Evolutionary conservation across 2,797 vertebrate species (phyloP).

Genomic region (Thamnophis elegans): DNA sequence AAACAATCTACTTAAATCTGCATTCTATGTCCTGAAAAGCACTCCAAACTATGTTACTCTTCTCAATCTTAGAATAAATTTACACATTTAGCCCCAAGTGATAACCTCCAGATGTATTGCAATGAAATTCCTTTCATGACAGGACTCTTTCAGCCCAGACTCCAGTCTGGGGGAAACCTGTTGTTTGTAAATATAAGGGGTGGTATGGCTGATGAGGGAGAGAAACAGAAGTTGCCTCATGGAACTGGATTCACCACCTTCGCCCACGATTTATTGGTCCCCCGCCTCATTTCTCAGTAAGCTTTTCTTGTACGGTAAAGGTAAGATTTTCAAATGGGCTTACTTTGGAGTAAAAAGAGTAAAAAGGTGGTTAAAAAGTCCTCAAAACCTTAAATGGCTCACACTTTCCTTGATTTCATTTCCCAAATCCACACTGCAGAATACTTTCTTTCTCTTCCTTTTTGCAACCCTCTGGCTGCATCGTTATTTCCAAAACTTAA

Average conservation of each 20-base stretch:
- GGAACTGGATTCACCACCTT: not conserved
- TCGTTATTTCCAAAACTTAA: constrained; percentile 43
- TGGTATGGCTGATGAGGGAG: not conserved
- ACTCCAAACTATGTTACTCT: not conserved
- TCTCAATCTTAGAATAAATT: not conserved
- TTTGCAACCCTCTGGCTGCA: constrained; percentile 18
- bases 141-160: not conserved
- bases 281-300: not conserved
- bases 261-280: not conserved
- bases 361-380: not conserved
- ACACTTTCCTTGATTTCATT: constrained; percentile 40
- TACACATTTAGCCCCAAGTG: not conserved
- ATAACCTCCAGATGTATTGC: not conserved
- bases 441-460: not conserved
- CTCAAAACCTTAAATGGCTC: not conserved
- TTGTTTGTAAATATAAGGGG: not conserved
- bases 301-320: not conserved
- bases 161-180: not conserved
- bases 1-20: not conserved
- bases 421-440: constrained; percentile 48
- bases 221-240: not conserved
- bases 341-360: not conserved
- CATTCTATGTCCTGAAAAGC: not conserved
- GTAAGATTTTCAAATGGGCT: not conserved
- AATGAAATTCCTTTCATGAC: not conserved